These are phyloP conservation scores for Acrobasis suavella DNA, from an alignment of 2,888 invertebrate genomes.

Conservation along the genomic window DNA sequence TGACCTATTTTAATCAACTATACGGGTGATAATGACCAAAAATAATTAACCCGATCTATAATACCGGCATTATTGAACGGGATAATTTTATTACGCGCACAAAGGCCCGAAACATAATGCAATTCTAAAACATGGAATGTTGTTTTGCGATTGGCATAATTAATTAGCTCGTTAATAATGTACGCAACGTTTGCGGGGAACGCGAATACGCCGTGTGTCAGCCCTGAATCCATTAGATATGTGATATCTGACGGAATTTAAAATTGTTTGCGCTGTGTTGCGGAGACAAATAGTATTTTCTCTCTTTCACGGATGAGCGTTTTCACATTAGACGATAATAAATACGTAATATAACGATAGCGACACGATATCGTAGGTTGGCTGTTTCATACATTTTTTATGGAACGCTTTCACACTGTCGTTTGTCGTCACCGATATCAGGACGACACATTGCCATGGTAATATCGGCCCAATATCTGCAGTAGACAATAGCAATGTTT, in stretches of 20 bases:
- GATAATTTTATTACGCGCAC: slow-evolving; percentile 11
- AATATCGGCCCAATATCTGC: too few relatives aligned
- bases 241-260: slow-evolving; percentile 8
- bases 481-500: too few relatives aligned
- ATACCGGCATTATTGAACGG: slow-evolving; percentile 8
- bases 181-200: slow-evolving; percentile 48
- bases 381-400: too few relatives aligned
- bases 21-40: background rate
- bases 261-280: background rate
- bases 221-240: slow-evolving; percentile 16
- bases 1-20: background rate
- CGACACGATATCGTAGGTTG: too few relatives aligned
- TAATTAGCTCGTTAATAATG: slow-evolving; percentile 60
- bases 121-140: slow-evolving; percentile 42
- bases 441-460: too few relatives aligned
- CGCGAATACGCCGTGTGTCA: slow-evolving; percentile 14
- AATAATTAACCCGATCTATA: background rate
- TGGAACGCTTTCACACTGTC: too few relatives aligned
- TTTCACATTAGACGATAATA: too few relatives aligned
- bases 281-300: too few relatives aligned
- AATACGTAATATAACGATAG: too few relatives aligned
- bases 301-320: too few relatives aligned
- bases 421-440: too few relatives aligned
- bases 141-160: slow-evolving; percentile 46
- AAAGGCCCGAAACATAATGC: slow-evolving; percentile 32